Conservation (phyloP, 1,140 invertebrate species). For the Sogatella furcifera region DNA sequence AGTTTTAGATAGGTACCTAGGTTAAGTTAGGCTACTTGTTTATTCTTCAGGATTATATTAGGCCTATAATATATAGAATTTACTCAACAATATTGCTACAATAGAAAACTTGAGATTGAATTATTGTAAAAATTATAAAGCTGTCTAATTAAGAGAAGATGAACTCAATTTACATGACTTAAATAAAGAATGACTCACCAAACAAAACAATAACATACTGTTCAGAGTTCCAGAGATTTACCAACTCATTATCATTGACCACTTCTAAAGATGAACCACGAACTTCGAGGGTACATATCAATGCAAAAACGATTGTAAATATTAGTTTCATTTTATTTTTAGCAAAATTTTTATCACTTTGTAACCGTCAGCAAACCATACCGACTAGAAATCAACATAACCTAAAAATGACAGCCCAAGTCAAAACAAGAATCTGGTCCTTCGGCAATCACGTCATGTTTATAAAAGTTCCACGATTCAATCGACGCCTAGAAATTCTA, state of each 20-base stretch:
- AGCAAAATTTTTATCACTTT: too few relatives aligned
- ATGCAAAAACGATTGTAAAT: background rate
- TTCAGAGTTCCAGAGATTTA: conserved; percentile 56
- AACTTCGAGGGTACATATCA: background rate
- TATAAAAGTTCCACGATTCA: background rate
- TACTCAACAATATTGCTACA: too few relatives aligned
- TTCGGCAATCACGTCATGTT: background rate
- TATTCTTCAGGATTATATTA: too few relatives aligned
- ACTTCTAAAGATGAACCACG: conserved; percentile 35
- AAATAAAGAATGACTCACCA: conserved; percentile 42
- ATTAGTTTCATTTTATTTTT: background rate
- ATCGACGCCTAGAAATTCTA: background rate
- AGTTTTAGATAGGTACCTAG: too few relatives aligned
- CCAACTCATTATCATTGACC: conserved; percentile 57
- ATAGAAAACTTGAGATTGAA: background rate
- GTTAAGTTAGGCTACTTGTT: too few relatives aligned
- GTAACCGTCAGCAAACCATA: too few relatives aligned
- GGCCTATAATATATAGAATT: too few relatives aligned
- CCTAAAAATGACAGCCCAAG: background rate
- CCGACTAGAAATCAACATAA: background rate
- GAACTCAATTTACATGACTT: background rate
- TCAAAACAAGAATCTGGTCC: background rate
- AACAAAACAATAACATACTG: conserved; percentile 62
- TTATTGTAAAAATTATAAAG: background rate
- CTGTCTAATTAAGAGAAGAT: background rate